A percentile compares a stretch with the other conserved stretches of the same genome.
These are phyloP conservation scores for Timema podura DNA, from an alignment of 2,888 invertebrate species.

Conservation along the genomic window DNA sequence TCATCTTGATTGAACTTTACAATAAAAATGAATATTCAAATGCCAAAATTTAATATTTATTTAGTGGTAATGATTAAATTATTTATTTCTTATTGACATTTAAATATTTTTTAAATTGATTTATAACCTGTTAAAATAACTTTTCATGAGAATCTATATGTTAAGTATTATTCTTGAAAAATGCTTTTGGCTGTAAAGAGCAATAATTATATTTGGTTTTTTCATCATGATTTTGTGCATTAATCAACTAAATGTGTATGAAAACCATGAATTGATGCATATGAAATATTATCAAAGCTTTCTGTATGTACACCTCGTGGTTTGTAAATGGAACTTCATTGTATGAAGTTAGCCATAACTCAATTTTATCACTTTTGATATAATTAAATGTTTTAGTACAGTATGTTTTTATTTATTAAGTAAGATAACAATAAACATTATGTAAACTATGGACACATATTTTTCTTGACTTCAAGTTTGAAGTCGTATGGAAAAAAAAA, in stretches of 20 bases:
- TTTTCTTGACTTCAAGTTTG: conserved; percentile 19
- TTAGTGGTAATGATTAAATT: too few relatives aligned
- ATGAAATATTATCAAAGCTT: conserved; percentile 14
- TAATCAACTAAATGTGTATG: conserved; percentile 28
- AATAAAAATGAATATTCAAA: too few relatives aligned
- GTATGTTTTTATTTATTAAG: conserved; percentile 25
- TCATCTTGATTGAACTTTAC: too few relatives aligned
- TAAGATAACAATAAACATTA: conserved; percentile 22
- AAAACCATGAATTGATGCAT: conserved; percentile 24
- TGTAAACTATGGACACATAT: conserved; percentile 22
- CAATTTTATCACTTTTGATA: too few relatives aligned
- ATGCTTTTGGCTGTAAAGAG: neutral
- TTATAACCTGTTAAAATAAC: neutral
- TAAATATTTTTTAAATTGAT: neutral
- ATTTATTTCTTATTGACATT: too few relatives aligned
- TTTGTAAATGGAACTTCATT: conserved; percentile 13
- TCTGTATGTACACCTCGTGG: conserved; percentile 5
- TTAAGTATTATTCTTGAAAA: conserved; percentile 8
- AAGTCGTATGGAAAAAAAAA: conserved; percentile 27
- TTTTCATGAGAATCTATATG: conserved; percentile 4
- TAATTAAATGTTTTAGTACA: too few relatives aligned
- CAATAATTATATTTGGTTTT: conserved; percentile 15
- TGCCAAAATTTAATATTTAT: too few relatives aligned
- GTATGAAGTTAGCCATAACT: too few relatives aligned
- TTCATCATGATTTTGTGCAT: conserved; percentile 25